Base-by-base conservation (phyloP, 2,797 vertebrate genomes). In the Clarias laeviceps region DNA sequence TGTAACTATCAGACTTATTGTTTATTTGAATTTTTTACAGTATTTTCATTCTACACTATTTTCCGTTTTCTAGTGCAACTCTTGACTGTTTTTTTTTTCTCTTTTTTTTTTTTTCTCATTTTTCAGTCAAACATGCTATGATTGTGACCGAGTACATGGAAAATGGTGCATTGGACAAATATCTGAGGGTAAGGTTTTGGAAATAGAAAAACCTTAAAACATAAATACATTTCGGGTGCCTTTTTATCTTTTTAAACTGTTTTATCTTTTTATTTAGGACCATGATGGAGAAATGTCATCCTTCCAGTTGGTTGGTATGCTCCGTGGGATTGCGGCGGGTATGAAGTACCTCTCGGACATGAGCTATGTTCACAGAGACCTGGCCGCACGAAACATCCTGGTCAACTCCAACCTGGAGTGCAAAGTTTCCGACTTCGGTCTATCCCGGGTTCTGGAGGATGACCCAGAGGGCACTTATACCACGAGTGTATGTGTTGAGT, bases 271-370 rank as follows among this genome's bases (percentile, higher is more conserved):
- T 79, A 27, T 59, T 80, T 82, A 97, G 96, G 95, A 95, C 84
- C 98, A 97, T 18, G 97, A 99, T 0, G 97, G 97, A 0, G 97
- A 99, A 88, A 96, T 98, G 89, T 93, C 93, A 0, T 94, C 97
- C 86, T 96, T 96, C 92, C 97, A 99, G 94, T 93, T 99, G 90
- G 97, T 99, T 82, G 97, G 97, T 78, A 99, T 99, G 98, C 88
- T 99, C 68, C 94, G 96, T 4, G 98, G 98, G 82, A 98, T 99
- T 0, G 96, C 98, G 0, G 96, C 97, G 0, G 98, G 98, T 76
- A 99, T 99, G 98, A 98, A 98, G 91, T 99, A 99, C 90, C 95
- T 99, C 86, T 98, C 98, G 32, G 97, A 97, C 93, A 99, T 99
- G 98, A 98, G 96, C 88, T 99, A 99, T 0, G 97, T 99, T 17